Percentiles rank a stretch among this genome's conserved stretches.
Conservation (phyloP, 2,797 vertebrate species). For the Psittacula echo region DNA sequence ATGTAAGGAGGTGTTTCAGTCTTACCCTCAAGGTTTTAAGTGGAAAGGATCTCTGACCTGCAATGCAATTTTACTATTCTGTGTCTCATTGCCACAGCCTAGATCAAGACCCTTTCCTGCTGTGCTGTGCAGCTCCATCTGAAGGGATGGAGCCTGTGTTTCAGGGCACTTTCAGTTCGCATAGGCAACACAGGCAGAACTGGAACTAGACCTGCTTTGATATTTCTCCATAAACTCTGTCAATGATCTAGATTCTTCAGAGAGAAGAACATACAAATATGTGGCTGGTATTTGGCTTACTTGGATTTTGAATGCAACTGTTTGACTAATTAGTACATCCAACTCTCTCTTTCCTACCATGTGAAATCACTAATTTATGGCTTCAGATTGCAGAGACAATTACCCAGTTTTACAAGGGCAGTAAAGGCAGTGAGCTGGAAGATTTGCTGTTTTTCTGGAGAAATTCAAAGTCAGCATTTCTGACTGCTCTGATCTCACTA, state of each 20-base stretch:
- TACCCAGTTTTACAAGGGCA: neutral
- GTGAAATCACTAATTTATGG: slow-evolving; percentile 21
- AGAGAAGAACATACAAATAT: neutral
- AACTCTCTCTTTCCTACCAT: neutral
- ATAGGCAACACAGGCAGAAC: neutral
- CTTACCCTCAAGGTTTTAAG: neutral
- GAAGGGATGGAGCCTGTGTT: neutral
- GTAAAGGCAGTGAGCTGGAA: neutral
- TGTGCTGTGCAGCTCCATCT: accelerated
- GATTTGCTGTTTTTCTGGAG: neutral
- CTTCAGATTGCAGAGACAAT: neutral
- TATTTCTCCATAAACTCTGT: neutral
- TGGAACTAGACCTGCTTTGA: neutral
- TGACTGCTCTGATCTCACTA: neutral
- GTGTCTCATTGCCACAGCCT: neutral
- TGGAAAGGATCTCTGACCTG: neutral
- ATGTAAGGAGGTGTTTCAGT: slow-evolving; percentile 21
- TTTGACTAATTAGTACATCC: neutral
- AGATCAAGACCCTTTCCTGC: neutral
- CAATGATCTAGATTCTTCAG: neutral
- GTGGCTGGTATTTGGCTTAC: neutral
- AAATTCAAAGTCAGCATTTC: slow-evolving; percentile 10
- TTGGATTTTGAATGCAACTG: neutral
- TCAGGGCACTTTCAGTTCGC: neutral
- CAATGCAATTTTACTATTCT: neutral